A percentile compares a stretch with the other conserved stretches of the same genome.
Conservation (phyloP, 2,888 invertebrate species). For the Cephonodes hylas region DNA sequence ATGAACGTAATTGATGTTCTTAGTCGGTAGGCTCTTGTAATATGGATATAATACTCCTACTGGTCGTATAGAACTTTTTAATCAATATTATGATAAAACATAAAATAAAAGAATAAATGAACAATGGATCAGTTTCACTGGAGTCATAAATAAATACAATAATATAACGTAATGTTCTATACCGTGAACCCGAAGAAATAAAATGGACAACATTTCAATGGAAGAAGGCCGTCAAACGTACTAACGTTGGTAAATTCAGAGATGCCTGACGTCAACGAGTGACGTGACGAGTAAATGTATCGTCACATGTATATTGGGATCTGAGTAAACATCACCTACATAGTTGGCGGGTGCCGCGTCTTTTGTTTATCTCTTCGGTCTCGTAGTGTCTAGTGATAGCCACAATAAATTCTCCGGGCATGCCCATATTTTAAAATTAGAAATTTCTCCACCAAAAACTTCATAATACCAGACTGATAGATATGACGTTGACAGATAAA, state of each 20-base stretch:
- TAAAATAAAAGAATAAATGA: background rate
- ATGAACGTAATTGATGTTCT: too few relatives aligned
- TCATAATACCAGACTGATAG: too few relatives aligned
- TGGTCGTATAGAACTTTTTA: too few relatives aligned
- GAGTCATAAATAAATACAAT: background rate
- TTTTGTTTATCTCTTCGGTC: background rate
- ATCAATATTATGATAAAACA: background rate
- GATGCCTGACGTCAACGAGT: conserved; percentile 17
- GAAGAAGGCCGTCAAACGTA: background rate
- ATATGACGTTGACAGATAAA: too few relatives aligned
- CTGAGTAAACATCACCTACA: conserved; percentile 38
- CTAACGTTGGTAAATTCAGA: background rate
- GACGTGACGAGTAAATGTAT: conserved; percentile 40
- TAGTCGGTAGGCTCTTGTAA: too few relatives aligned
- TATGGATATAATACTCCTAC: too few relatives aligned
- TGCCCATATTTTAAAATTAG: background rate
- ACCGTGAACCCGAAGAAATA: background rate
- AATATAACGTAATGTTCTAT: too few relatives aligned
- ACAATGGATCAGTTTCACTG: background rate
- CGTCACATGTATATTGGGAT: conserved; percentile 49
- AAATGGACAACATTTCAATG: background rate
- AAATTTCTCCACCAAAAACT: background rate
- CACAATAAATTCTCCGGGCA: background rate
- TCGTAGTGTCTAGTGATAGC: background rate
- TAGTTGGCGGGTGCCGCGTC: background rate